Conservation (phyloP, 2,797 vertebrate genomes). For the Lithobates sylvaticus region DNA sequence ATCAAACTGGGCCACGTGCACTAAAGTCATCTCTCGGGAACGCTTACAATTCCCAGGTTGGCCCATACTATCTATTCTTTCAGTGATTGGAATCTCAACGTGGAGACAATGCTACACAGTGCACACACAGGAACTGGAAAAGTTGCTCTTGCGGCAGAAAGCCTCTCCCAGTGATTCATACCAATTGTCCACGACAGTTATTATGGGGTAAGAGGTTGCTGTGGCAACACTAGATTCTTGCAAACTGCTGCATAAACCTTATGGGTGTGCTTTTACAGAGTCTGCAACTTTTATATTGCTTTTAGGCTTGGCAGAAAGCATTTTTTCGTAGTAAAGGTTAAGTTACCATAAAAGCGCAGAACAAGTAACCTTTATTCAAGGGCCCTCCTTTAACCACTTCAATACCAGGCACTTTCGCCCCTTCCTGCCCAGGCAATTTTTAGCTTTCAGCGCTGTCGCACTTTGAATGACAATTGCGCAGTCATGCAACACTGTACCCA, state of each 20-base stretch:
- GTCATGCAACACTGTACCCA: too few species aligned
- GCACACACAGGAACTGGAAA: slow-evolving; percentile 34
- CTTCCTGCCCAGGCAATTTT: too few species aligned
- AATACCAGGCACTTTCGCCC: too few species aligned
- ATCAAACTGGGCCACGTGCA: slow-evolving; percentile 4
- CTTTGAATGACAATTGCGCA: too few species aligned
- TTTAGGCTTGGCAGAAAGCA: not conserved
- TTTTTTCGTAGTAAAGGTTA: not conserved
- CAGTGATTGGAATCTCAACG: not conserved
- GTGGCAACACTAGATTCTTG: not conserved
- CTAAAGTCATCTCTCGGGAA: slow-evolving; percentile 18
- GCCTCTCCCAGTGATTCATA: slow-evolving; percentile 48
- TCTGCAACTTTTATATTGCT: not conserved
- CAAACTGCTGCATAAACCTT: not conserved
- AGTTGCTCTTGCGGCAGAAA: not conserved
- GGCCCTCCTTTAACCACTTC: too few species aligned
- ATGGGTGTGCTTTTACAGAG: not conserved
- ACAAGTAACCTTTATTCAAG: not conserved
- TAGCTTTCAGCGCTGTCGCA: too few species aligned
- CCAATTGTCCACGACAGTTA: not conserved
- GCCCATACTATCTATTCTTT: slow-evolving; percentile 15
- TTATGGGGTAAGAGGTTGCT: slow-evolving; percentile 1
- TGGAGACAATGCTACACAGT: slow-evolving; percentile 16
- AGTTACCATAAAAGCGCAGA: not conserved
- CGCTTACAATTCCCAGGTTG: not conserved